Conservation (phyloP, 2,888 invertebrate species). For the Synanthedon tipuliformis region DNA sequence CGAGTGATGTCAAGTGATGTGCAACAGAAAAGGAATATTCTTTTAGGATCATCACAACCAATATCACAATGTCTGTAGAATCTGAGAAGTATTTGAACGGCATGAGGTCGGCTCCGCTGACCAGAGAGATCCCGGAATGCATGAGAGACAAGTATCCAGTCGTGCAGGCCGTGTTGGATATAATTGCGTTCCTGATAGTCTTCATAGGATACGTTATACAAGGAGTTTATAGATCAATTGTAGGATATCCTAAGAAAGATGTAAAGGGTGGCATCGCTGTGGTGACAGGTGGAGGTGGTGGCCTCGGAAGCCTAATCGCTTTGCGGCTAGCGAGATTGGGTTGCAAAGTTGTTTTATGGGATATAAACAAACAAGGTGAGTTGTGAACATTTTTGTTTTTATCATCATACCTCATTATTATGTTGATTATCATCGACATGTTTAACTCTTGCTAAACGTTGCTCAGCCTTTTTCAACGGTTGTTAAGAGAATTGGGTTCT, state of each 20-base stretch:
- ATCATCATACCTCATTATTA: not conserved
- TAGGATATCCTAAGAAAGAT: conserved; percentile 75
- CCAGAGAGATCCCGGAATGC: conserved; percentile 59
- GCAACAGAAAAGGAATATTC: conserved; percentile 15
- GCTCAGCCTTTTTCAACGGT: not conserved
- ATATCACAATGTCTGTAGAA: conserved; percentile 30
- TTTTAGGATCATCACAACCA: conserved; percentile 6
- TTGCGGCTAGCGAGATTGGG: conserved; percentile 80
- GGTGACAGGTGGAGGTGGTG: conserved; percentile 91
- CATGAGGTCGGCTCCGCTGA: conserved; percentile 51
- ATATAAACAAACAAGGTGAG: conserved; percentile 85
- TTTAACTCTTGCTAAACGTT: not conserved
- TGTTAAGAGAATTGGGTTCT: not conserved
- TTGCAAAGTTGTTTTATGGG: conserved; percentile 88
- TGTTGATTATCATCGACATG: not conserved
- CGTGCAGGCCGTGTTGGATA: conserved; percentile 67
- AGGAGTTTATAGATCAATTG: conserved; percentile 70
- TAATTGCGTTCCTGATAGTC: conserved; percentile 65
- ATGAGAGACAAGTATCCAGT: conserved; percentile 62
- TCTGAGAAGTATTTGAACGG: conserved; percentile 56
- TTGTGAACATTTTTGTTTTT: conserved; percentile 9
- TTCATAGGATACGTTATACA: conserved; percentile 62
- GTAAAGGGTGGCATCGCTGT: conserved; percentile 82
- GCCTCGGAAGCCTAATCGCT: conserved; percentile 83
- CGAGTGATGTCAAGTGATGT: conserved; percentile 36